Percentiles rank a stretch among this genome's conserved stretches.
These are phyloP conservation scores for Meghimatium bilineatum DNA, from an alignment of 2,888 invertebrate genomes.

Conservation along the genomic window DNA sequence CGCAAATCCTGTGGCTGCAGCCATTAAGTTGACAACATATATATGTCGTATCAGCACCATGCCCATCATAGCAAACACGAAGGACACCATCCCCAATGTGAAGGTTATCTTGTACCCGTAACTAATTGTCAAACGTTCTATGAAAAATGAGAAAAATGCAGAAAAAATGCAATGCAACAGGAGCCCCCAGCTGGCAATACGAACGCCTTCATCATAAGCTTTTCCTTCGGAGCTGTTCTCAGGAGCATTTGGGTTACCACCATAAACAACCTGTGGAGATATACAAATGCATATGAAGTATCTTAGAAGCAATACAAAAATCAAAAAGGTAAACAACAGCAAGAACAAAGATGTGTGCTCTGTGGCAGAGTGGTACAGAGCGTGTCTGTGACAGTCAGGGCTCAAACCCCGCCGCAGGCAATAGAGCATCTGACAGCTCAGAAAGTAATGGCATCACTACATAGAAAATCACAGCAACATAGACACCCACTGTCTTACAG, in stretches of 20 bases:
- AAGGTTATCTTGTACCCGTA: conserved; percentile 77
- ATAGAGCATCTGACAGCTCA: too few relatives aligned
- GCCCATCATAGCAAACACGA: conserved; percentile 88
- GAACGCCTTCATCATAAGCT: conserved; percentile 91
- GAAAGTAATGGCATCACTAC: too few relatives aligned
- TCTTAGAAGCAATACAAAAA: too few relatives aligned
- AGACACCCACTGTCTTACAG: too few relatives aligned
- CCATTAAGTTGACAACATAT: conserved; percentile 85
- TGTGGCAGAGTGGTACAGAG: too few relatives aligned
- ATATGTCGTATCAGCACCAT: conserved; percentile 89
- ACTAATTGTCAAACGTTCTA: conserved; percentile 88
- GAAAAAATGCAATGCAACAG: conserved; percentile 88
- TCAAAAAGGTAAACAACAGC: too few relatives aligned
- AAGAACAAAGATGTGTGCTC: too few relatives aligned
- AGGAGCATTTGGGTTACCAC: conserved; percentile 84
- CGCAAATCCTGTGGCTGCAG: conserved; percentile 96
- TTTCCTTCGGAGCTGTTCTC: conserved; percentile 71
- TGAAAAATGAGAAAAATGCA: conserved; percentile 86
- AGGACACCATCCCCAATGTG: conserved; percentile 73
- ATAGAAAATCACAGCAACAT: too few relatives aligned
- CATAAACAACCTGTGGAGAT: conserved; percentile 83
- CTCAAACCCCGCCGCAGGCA: too few relatives aligned
- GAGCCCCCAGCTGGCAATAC: conserved; percentile 98
- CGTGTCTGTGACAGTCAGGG: too few relatives aligned
- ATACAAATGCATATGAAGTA: neutral